Percentiles rank a stretch among this genome's conserved stretches.
Conservation (phyloP, 2,797 vertebrate genomes). For the Anabas testudineus region DNA sequence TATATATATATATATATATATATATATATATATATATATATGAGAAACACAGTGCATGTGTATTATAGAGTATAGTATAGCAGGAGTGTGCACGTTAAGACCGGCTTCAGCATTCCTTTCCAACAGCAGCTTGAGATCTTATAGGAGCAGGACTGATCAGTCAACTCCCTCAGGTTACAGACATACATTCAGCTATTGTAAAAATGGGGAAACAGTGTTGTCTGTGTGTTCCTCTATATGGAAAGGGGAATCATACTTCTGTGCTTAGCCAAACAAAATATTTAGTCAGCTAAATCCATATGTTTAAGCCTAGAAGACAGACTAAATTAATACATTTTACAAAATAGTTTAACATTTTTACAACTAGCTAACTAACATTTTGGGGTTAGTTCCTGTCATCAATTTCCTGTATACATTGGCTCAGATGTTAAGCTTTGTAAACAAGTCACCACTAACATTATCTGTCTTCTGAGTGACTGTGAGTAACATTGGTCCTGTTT, state of each 20-base stretch:
- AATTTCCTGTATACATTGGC: too few relatives aligned
- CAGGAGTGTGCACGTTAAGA: conserved; percentile 50
- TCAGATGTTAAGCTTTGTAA: too few relatives aligned
- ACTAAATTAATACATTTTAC: too few relatives aligned
- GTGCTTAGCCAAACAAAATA: background rate
- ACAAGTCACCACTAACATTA: too few relatives aligned
- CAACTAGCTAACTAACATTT: too few relatives aligned
- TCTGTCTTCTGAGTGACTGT: too few relatives aligned
- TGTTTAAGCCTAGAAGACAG: background rate
- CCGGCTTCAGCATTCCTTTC: conserved; percentile 63
- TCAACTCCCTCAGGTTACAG: conserved; percentile 2
- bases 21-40: too few relatives aligned
- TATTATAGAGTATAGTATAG: background rate
- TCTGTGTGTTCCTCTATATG: background rate
- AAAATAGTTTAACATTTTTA: too few relatives aligned
- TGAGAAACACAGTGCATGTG: background rate
- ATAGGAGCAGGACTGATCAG: background rate
- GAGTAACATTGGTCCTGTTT: too few relatives aligned
- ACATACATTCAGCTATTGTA: background rate
- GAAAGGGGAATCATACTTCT: background rate
- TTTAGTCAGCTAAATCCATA: background rate
- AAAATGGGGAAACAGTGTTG: fast-evolving
- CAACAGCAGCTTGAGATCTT: conserved; percentile 20
- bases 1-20: too few relatives aligned
- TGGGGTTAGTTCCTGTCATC: too few relatives aligned